These are phyloP conservation scores for Lypha dubia DNA, from an alignment of 2,888 invertebrate species.

Conservation along the genomic window DNA sequence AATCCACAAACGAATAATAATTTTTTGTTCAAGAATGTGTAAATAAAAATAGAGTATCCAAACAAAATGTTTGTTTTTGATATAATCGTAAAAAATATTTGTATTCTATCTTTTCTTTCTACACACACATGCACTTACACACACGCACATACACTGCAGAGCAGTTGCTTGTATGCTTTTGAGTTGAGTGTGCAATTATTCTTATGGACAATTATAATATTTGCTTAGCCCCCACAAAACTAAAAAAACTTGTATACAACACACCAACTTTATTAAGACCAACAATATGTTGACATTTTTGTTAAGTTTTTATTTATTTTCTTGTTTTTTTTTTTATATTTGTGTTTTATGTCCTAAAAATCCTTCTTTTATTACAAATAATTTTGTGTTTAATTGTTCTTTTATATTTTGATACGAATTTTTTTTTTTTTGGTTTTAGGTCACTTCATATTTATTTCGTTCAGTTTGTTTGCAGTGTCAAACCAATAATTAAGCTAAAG, in stretches of 20 bases:
- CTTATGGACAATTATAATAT: slow-evolving; percentile 64
- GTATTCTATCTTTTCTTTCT: background rate
- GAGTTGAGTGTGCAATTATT: slow-evolving; percentile 62
- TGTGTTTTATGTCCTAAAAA: slow-evolving; percentile 29
- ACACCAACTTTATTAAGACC: background rate
- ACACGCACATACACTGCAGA: too few relatives aligned
- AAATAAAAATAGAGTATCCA: slow-evolving; percentile 33
- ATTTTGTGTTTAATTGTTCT: slow-evolving; percentile 27
- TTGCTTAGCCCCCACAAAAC: slow-evolving; percentile 64
- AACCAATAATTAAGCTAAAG: slow-evolving; percentile 59
- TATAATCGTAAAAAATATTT: slow-evolving; percentile 44
- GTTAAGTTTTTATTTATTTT: background rate
- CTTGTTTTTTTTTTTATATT: slow-evolving; percentile 11
- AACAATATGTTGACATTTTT: slow-evolving; percentile 48
- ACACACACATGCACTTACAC: background rate
- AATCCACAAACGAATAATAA: background rate
- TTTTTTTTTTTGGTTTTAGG: slow-evolving; percentile 39
- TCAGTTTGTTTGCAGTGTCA: slow-evolving; percentile 54
- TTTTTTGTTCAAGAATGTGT: slow-evolving; percentile 23
- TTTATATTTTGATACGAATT: slow-evolving; percentile 4
- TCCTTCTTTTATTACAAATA: slow-evolving; percentile 33
- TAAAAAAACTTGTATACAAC: slow-evolving; percentile 7
- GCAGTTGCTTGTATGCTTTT: background rate
- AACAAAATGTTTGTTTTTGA: slow-evolving; percentile 56
- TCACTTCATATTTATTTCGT: slow-evolving; percentile 36